Base-by-base conservation (phyloP, 1,140 invertebrate species). In the Paraescarpia echinospica region DNA sequence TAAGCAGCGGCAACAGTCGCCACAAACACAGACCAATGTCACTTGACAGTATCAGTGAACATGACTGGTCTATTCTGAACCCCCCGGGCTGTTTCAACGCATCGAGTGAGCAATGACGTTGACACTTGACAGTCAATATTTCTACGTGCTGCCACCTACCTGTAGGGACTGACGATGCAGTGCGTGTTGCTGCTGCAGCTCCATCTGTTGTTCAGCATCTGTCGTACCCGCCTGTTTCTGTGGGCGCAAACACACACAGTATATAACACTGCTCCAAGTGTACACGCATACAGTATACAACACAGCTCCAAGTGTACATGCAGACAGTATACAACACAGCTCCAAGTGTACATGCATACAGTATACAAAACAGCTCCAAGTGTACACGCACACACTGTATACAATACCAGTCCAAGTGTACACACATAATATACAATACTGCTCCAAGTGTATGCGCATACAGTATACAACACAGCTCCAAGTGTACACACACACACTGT, bases 151-250 rank as follows among this genome's bases (percentile, higher is more conserved):
- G 33, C 89, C 35, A 90, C 89, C 33, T 34, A 90, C 89, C 89
- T 90, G 89, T 31, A 90, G 14, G 89, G 33, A 34, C 89, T 90
- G 89, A 12, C 89, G 33, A 35, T 90, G 89, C 35, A 90, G 35
- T 31, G 89, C n/a, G 89, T 90, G 89, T 90, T 90, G 89, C n/a
- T 90, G 89, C n/a, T 90, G 89, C 5, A 90, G 35, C 35, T 90
- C 89, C 35, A 35, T 35, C 33, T 34, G 89, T 31, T 90, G 33
- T 35, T 33, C 89, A 31, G 89, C 89, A 22, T 90, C 89, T n/a
- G 89, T 90, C 18, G 89, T 34, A 22, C 89, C 89, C 14, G 89
- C 89, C 89, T 90, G 89, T 33, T 90, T 90, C 89, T 77, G 59
- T 77, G 22, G 59, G 59, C 27, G 22, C 59, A 77, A 77, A 77